phyloP scores from a whole-genome alignment of 2,797 vertebrate genomes.

The Acridotheres tristis region DNA sequence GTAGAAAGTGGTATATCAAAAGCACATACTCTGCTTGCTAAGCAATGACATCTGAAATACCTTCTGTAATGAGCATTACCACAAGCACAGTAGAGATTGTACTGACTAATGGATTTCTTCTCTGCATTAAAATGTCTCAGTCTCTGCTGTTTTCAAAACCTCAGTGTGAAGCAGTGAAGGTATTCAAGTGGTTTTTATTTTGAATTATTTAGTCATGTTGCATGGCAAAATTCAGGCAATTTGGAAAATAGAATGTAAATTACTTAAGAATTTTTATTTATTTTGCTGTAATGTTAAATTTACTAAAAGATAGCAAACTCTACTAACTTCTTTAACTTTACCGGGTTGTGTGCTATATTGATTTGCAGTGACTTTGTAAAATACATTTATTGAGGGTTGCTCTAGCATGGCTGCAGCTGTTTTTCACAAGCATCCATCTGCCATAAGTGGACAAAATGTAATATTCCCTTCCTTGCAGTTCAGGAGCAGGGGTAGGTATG shows the following conservation, averaged over 20 bases:
- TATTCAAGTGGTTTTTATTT: background rate
- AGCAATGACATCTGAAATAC: background rate
- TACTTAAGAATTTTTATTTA: background rate
- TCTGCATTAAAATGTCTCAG: background rate
- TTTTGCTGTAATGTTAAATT: background rate
- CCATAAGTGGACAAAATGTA: background rate
- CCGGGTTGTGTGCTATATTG: background rate
- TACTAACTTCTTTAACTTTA: background rate
- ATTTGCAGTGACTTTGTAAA: background rate
- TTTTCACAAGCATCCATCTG: background rate
- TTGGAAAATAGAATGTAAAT: background rate
- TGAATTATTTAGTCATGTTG: background rate
- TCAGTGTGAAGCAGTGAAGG: background rate
- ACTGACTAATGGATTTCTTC: background rate
- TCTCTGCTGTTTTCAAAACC: conserved; percentile 13
- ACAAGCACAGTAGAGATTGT: background rate
- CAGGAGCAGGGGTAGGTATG: background rate
- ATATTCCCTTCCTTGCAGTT: background rate
- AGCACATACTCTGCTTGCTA: conserved; percentile 12
- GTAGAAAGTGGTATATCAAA: conserved; percentile 19
- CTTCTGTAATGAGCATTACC: conserved; percentile 23
- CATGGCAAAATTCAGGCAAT: background rate
- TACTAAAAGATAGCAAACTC: background rate
- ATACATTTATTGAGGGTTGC: background rate
- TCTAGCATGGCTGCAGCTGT: background rate